Evolutionary conservation across 2,113 vertebrate species (phyloP), one percentile per base, ranked within the genome.

Genomic region (Cavia porcellus): DNA sequence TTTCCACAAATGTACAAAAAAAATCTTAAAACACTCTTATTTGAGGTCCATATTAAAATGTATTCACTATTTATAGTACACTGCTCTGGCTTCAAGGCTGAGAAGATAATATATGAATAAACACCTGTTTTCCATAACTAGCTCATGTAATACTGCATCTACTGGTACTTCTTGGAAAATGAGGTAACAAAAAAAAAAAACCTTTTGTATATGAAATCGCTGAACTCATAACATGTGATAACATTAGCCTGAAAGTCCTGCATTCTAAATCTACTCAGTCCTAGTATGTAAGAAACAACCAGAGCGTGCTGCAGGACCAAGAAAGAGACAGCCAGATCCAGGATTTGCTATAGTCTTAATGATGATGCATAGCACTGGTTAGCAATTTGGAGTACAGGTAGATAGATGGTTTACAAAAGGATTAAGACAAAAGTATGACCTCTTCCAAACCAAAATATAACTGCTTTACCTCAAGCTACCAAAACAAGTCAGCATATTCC

Each of bases 91-190:
- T 50, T 97, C 50, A 82, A 86, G 35, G 42, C 14, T 82, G 92
- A 92, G 11, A 66, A 90, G 3, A 61, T 66, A 86, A 66, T 32
- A 72, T 59, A 86, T 5, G 3, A 82, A 38, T 24, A 92, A 95
- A 59, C 57, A 81, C 6, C 9, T 42, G 7, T 55, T 70, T 50
- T 10, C n/a, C 17, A 80, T 94, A 22, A 72, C 8, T 61, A 50
- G 24, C 3, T 77, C 17, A 82, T 66, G 3, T 68, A 74, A 88
- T 62, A 84, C 4, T 38, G 79, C 57, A 89, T 17, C 55, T 77
- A 62, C 38, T 94, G 10, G 42, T 3, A 81, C 6, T 90, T 96
- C 45, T 28, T 70, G 32, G 68, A 94, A 90, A 89, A 92, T n/a
- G 7, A 86, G 88, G 24, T 79, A 55, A 0, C 7, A 57, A 94